Conservation (phyloP, 2,113 vertebrate genomes). For the Dendropsophus ebraccatus region DNA sequence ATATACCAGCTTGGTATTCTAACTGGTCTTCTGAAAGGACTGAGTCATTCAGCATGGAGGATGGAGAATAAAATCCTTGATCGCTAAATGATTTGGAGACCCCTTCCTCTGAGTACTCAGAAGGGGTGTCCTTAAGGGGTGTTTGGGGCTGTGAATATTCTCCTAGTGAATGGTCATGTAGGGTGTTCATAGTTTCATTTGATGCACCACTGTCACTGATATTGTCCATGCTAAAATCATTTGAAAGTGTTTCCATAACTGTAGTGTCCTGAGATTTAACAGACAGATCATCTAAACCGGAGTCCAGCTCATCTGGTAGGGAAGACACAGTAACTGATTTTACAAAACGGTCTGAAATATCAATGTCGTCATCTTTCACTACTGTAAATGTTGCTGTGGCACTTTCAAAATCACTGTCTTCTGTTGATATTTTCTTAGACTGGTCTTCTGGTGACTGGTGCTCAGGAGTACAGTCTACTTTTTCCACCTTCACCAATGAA, state of each 20-base stretch:
- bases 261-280: conserved; percentile 93
- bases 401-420: conserved; percentile 88
- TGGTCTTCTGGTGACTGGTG: conserved; percentile 64
- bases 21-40: conserved; percentile 80
- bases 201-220: conserved; percentile 92
- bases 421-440: conserved; percentile 75
- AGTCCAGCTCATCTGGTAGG: conserved; percentile 89
- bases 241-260: conserved; percentile 82
- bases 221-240: conserved; percentile 92
- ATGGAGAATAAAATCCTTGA: conserved; percentile 70
- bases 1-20: conserved; percentile 87
- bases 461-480: conserved; percentile 66
- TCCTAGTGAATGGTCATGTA: conserved; percentile 79
- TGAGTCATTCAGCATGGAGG: conserved; percentile 68
- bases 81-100: conserved; percentile 76
- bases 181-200: conserved; percentile 81
- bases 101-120: conserved; percentile 75
- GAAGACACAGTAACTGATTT: conserved; percentile 72
- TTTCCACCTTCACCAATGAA: conserved; percentile 68
- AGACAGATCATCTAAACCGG: conserved; percentile 90
- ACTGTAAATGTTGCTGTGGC: conserved; percentile 86
- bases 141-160: conserved; percentile 85
- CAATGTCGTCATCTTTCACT: conserved; percentile 85
- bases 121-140: conserved; percentile 79
- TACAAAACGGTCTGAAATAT: conserved; percentile 75